These are phyloP conservation scores for Drosophila busckii DNA, from an alignment of 1,140 invertebrate species.

Conservation along the genomic window DNA sequence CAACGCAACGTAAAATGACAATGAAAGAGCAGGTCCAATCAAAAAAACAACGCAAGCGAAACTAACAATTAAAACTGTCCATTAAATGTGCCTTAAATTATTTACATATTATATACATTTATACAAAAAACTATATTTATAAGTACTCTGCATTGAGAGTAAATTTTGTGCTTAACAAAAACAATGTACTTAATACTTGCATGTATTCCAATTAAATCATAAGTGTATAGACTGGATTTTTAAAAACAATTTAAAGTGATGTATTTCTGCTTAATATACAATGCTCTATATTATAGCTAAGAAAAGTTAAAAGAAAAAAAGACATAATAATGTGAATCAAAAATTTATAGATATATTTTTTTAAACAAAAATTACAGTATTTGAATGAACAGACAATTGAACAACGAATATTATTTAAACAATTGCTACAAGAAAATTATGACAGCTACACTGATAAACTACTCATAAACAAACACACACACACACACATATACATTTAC, in stretches of 20 bases:
- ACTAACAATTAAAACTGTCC: conserved; percentile 56
- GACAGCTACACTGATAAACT: conserved; percentile 22
- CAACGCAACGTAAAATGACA: conserved; percentile 56
- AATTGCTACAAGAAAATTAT: no score
- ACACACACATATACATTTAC: conserved; percentile 11
- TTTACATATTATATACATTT: conserved; percentile 45
- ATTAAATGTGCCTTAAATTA: conserved; percentile 71
- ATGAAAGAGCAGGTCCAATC: conserved; percentile 72
- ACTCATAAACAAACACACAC: conserved; percentile 23
- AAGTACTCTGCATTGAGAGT: conserved; percentile 10
- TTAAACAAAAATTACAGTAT: conserved; percentile 58
- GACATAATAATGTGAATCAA: conserved; percentile 10
- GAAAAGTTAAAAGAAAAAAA: conserved; percentile 37
- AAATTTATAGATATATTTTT: conserved; percentile 9
- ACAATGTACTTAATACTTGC: conserved; percentile 45
- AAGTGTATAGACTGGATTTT: conserved; percentile 72
- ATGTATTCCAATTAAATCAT: conserved; percentile 52
- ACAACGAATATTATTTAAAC: conserved; percentile 56
- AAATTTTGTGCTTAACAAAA: conserved; percentile 47
- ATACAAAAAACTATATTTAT: conserved; percentile 22
- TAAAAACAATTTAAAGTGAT: conserved; percentile 45
- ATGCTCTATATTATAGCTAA: conserved; percentile 62
- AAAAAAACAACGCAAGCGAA: conserved; percentile 25
- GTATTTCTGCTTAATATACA: conserved; percentile 67
- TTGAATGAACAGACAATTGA: conserved; percentile 41